Evolutionary conservation across 1,140 invertebrate genomes (phyloP), one percentile per base, ranked within the genome.

Genomic region (Dinoponera quadriceps): DNA sequence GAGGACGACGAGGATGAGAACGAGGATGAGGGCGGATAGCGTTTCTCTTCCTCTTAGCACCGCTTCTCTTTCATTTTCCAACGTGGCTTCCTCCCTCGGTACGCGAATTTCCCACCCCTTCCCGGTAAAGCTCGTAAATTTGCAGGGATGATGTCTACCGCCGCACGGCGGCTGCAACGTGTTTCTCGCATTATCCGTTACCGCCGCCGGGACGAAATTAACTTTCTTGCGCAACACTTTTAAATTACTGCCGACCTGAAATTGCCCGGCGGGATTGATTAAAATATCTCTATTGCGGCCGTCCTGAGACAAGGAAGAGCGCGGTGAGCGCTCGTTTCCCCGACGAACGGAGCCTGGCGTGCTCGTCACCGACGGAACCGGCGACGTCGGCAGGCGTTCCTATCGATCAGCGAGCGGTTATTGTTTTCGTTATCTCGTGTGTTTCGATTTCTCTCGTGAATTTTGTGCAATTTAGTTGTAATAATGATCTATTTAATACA

Each of bases 191-290:
- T 63, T 83, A 69, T 84, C 57, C 59, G 29, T 71, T 59, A 55
- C 38, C 63, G 48, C 38, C 27, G n/a, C 18, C 29, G 22, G 22
- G 20, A 38, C 59, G 44, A 66, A 85, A 85, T 85, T 85, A 69
- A 85, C 63, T 84, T 84, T 66, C 63, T 84, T 78, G 44, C 22
- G 49, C 65, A 71, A 38, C 75, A 82, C 29, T 71, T 82, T 84
- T 71, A 68, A 59, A 62, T 82, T 84, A 82, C 57, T 27, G 7
- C 66, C 33, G n/a, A 80, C 33, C 22, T 18, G 33, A 71, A 80
- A 80, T 80, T 80, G 51, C 65, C 7, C 14, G n/a, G 13, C 65
- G 51, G 33, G 20, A 71, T 71, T 80, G 75, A 80, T 80, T 71
- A 57, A 80, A 80, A 71, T 69, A 78, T 71, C 33, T 69, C 20